Percentiles rank a stretch among this genome's conserved stretches.
Conservation (phyloP, 2,113 vertebrate genomes). For the Macrotis lagotis region DNA sequence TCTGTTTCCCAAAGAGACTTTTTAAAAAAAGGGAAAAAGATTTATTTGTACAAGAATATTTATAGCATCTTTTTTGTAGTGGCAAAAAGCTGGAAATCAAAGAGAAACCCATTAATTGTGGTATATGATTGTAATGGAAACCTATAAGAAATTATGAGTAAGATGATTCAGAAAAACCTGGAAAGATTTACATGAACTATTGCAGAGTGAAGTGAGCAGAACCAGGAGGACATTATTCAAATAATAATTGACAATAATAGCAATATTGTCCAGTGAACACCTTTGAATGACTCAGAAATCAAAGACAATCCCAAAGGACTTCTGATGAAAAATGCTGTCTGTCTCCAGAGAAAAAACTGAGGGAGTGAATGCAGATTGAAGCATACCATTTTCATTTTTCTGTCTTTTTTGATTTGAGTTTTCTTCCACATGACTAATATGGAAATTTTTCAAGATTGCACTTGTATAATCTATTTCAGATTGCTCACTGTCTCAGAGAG, state of each 20-base stretch:
- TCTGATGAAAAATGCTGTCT: not conserved
- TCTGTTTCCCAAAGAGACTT: too few relatives aligned
- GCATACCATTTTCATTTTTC: not conserved
- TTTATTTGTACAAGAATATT: too few relatives aligned
- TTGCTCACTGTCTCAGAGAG: not conserved
- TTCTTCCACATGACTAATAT: not conserved
- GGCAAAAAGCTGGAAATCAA: too few relatives aligned
- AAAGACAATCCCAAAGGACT: not conserved
- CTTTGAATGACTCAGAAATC: not conserved
- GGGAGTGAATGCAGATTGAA: not conserved
- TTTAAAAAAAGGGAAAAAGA: too few relatives aligned
- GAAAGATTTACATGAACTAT: not conserved
- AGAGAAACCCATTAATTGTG: too few relatives aligned
- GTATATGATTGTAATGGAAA: too few relatives aligned
- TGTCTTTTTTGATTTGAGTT: not conserved
- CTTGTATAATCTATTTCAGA: not conserved
- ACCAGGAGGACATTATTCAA: not conserved
- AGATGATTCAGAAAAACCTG: not conserved
- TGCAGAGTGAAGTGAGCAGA: not conserved
- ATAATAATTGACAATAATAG: too few relatives aligned
- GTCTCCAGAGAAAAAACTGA: not conserved
- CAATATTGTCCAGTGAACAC: not conserved
- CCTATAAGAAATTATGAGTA: not conserved
- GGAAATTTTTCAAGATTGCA: too few relatives aligned
- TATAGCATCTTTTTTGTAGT: too few relatives aligned